Evolutionary conservation across 2,888 invertebrate genomes (phyloP), one percentile per base, ranked within the genome.

Genomic region (Pyrocoelia pectoralis): DNA sequence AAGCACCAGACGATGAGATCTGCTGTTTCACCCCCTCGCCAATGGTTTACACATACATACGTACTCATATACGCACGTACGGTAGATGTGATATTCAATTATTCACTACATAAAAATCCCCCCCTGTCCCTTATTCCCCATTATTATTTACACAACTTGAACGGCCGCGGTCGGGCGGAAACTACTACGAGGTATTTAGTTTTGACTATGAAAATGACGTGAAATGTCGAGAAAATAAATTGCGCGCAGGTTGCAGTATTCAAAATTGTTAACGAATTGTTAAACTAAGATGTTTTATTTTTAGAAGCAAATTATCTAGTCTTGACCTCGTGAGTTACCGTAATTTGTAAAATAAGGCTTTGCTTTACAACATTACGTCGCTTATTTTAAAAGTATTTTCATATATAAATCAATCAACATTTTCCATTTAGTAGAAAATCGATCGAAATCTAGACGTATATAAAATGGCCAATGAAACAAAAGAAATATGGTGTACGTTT

Each of bases 1-100:
- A 74, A 76, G 73, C 76, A 72, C 72, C 75, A 74, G 75, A 75
- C 74, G 74, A 70, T 73, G 68, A 64, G 60, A 66, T 66, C 56
- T 58, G 65, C 65, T 46, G 46, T 46, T 46, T 46, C 46, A 46
- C 68, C 66, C 68, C 63, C 62, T 61, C 64, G 49, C 50, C 56
- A 54, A 17, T 10, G 8, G 9, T 14, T 17, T n/a, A 17, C 46
- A n/a, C 15, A 18, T 18, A 17, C 46, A 43, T 38, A 38, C 13
- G 13, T 12, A 41, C 41, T 13, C 41, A 41, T 8, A 24, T 24
- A 24, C 4, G 56, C 43, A 61, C 65, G 54, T 49, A 59, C 65
- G 49, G 54, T 51, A 63, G 65, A 66, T 67, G 65, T 66, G 65
- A 56, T 67, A 66, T 68, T 66, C 68, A 70, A 68, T 70, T 69